These are phyloP conservation scores for Myopa tessellatipennis DNA, from an alignment of 2,888 invertebrate species.

Conservation along the genomic window DNA sequence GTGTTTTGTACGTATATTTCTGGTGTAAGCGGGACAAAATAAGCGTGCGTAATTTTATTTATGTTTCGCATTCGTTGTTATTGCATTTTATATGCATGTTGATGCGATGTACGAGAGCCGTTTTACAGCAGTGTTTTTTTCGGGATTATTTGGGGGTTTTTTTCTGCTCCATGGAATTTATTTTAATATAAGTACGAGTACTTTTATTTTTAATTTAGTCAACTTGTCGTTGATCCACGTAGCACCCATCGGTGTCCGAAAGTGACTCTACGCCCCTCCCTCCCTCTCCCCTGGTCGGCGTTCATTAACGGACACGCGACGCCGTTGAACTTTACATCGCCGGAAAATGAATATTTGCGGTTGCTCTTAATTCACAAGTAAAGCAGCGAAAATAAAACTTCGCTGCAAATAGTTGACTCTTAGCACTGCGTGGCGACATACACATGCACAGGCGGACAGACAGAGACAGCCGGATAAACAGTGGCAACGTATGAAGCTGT, in stretches of 20 bases:
- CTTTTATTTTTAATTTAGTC: slow-evolving; percentile 64
- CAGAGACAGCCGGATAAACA: neutral
- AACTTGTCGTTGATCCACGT: slow-evolving; percentile 52
- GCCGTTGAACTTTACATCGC: slow-evolving; percentile 65
- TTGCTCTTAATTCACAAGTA: slow-evolving; percentile 68
- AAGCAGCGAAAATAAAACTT: slow-evolving; percentile 55
- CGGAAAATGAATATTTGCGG: slow-evolving; percentile 69
- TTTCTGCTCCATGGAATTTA: slow-evolving; percentile 47
- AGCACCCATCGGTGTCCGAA: slow-evolving; percentile 21
- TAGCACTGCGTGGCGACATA: slow-evolving; percentile 27
- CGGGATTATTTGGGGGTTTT: neutral
- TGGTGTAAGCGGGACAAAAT: slow-evolving; percentile 65
- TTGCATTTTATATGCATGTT: slow-evolving; percentile 49
- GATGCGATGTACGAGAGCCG: slow-evolving; percentile 46
- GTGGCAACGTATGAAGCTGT: no score
- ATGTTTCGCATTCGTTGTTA: slow-evolving; percentile 63
- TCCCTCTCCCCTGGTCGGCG: neutral
- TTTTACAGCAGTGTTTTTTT: slow-evolving; percentile 19
- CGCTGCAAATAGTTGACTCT: slow-evolving; percentile 49
- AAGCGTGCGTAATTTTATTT: slow-evolving; percentile 69
- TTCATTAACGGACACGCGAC: slow-evolving; percentile 44
- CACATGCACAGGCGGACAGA: neutral
- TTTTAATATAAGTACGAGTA: slow-evolving; percentile 59
- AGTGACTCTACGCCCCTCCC: neutral
- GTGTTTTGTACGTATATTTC: slow-evolving; percentile 37